Conservation (phyloP, 2,113 vertebrate genomes). For the Lophura nycthemera region DNA sequence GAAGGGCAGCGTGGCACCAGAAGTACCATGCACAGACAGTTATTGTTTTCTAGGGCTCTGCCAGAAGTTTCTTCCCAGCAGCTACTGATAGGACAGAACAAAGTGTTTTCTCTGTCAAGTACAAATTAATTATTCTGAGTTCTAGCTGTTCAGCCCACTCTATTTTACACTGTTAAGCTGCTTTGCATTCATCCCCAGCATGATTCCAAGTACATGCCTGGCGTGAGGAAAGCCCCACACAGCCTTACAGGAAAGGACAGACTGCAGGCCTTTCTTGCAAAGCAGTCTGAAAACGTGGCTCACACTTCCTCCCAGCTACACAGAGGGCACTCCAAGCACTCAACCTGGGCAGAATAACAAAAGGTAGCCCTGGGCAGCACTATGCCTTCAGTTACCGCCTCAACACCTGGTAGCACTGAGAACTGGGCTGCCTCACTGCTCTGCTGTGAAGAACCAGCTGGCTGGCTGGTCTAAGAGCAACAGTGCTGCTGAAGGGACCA, state of each 20-base stretch:
- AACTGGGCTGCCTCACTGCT: neutral
- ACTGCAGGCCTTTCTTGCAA: no score
- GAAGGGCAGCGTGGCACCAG: neutral
- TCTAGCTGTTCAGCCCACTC: neutral
- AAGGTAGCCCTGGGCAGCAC: neutral
- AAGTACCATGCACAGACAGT: neutral
- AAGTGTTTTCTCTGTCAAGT: neutral
- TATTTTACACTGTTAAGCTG: neutral
- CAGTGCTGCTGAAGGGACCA: neutral
- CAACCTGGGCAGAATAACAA: neutral
- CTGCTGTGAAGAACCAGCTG: fast-evolving
- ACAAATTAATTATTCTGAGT: neutral
- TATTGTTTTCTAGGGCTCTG: neutral
- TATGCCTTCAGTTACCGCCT: fast-evolving
- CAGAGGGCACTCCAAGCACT: neutral
- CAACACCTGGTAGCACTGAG: no score
- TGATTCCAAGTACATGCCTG: neutral
- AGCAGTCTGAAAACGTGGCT: neutral
- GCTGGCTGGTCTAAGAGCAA: neutral
- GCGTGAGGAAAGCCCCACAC: no score
- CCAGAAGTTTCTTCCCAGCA: neutral
- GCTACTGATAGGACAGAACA: neutral
- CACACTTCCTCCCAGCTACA: fast-evolving
- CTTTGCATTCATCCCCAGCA: neutral
- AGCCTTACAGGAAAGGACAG: neutral